Base-by-base conservation (phyloP, 2,797 vertebrate genomes). In the Loriculus beryllinus region DNA sequence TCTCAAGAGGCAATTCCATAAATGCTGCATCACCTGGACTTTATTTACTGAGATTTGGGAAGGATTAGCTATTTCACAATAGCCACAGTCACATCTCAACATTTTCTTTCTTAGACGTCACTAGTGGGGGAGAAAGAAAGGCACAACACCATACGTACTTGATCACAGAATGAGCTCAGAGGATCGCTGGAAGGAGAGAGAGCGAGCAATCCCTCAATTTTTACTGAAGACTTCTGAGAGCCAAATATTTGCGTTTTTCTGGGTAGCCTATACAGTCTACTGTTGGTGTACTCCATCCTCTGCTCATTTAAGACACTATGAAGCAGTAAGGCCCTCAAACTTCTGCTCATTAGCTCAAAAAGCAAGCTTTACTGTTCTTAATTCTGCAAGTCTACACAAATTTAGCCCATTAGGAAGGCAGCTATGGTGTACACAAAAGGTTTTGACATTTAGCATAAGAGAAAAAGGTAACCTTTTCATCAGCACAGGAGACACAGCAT, bases 131-230 rank as follows among this genome's bases (percentile, higher is more conserved):
- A 56, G 59, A 76, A 90, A 82, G 62, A 75, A 90, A 96, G 59
- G 85, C 76, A 14, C 7, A 90, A 49, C 57, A 62, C 88, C 90
- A 64, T 76, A 90, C 84, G 94, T 67, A 40, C 74, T 76, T 45
- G 70, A 95, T 93, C 94, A 92, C 49, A 86, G 75, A 90, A 29
- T 51, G 92, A 95, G 87, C 91, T 88, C 91, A 78, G 82, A 76
- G 92, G 94, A 90, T 90, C 88, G 69, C 47, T 86, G 76, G 75
- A 67, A 72, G 51, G 57, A 94, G 52, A 89, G 60, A 86, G n/a
- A 86, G n/a, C 11, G 68, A 93, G 84, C 92, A 94, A 93, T 82
- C 79, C 75, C 65, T 71, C 76, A 20, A 78, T n/a, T 85, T 82
- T 57, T 85, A 68, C 79, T 40, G 52, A 82, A 67, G 56, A 18